Base-by-base conservation (phyloP, 1,140 invertebrate species). In the Drosophila nikananu region DNA sequence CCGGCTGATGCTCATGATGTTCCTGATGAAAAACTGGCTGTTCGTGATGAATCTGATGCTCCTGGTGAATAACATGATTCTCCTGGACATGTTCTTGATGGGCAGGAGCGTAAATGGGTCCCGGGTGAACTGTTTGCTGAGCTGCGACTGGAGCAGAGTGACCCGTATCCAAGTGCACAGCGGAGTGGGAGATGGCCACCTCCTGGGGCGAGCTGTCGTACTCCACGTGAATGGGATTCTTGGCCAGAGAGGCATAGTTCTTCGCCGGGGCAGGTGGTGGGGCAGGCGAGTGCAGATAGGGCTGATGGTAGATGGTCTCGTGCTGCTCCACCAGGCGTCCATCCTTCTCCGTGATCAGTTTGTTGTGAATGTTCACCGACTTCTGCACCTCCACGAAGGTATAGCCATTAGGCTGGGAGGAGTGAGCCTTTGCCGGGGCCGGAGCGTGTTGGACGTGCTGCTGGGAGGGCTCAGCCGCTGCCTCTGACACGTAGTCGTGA, bases 311-410 rank as follows among this genome's bases (percentile, higher is more conserved):
- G 30, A 92, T 91, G 6, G 91, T 92, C 59, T 92, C 91, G 51
- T 92, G 91, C 58, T 91, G 86, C 48, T 92, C 91, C 8, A 92
- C 80, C 44, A 92, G 35, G 0, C 76, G 75, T 0, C 91, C 91
- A 17, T 92, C 89, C 46, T 92, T 91, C 66, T 92, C 91, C 1
- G 91, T 90, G 15, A 93, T 93, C 10, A 93, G 70, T 30, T 93
- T 92, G 57, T 93, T 93, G 67, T 93, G 92, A 5, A 93, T 92
- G 30, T 93, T 93, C 25, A 95, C 92, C 5, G 94, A 95, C 83
- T 95, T 93, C 78, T 95, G 95, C 25, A 95, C 92, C 92, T 95
- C 94, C 0, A 95, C 94, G 44, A 94, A 86, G 19, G 94, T 94
- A 55, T 93, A 94, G 37, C 93, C 93, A 59, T 83, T 83, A 5